Conservation (phyloP, 2,113 vertebrate species). For the Pachyramphus minor region DNA sequence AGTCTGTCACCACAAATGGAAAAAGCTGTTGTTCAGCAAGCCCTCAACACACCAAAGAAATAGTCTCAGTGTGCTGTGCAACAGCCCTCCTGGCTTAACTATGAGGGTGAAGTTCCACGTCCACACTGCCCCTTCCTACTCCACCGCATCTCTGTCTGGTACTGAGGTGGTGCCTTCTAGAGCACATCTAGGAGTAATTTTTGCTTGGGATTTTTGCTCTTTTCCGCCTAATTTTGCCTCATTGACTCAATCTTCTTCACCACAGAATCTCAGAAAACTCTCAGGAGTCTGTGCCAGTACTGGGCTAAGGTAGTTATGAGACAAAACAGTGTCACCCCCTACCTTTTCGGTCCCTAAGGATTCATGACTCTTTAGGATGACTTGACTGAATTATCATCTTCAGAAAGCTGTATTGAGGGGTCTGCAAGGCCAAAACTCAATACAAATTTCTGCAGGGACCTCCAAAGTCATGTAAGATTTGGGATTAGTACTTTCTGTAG, state of each 20-base stretch:
- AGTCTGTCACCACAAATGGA: neutral
- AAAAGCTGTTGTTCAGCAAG: neutral
- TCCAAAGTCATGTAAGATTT: neutral
- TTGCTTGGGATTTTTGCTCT: neutral
- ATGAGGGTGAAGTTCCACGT: neutral
- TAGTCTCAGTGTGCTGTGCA: neutral
- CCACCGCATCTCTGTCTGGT: neutral
- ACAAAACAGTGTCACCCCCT: neutral
- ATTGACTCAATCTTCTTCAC: neutral
- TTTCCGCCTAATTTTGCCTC: neutral
- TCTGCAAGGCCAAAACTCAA: neutral
- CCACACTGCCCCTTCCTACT: neutral
- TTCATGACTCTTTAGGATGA: neutral
- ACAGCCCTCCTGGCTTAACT: neutral
- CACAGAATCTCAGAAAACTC: neutral
- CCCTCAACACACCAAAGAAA: neutral
- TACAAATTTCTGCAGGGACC: neutral
- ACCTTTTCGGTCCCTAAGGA: neutral
- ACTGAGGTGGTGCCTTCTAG: neutral
- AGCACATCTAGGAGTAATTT: neutral
- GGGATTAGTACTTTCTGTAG: neutral
- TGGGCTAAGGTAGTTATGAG: neutral
- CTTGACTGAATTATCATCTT: neutral
- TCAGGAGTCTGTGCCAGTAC: neutral
- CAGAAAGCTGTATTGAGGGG: neutral